Evolutionary conservation across 2,797 vertebrate genomes (phyloP).

Genomic region (Neosalanx taihuensis): DNA sequence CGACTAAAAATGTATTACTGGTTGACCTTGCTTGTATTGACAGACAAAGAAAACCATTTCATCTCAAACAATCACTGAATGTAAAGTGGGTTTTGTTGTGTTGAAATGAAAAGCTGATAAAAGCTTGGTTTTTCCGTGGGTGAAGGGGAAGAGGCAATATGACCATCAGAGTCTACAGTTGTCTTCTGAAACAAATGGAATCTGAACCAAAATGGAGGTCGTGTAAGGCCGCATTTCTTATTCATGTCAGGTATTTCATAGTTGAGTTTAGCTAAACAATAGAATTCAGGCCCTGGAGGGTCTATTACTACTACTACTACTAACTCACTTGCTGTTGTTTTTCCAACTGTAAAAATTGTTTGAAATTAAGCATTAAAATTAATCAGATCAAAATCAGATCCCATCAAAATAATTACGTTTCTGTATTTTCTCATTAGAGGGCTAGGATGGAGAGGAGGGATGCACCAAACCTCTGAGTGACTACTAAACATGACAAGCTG

Average conservation of each 20-base stretch:
- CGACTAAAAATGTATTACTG: slow-evolving; percentile 42
- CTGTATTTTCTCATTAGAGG: slow-evolving; percentile 33
- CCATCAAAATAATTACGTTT: background rate
- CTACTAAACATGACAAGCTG: slow-evolving; percentile 44
- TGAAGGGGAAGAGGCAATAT: slow-evolving; percentile 2
- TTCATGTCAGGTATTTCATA: slow-evolving; percentile 46
- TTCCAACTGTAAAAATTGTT: background rate
- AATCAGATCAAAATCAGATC: no score
- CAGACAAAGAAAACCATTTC: slow-evolving; percentile 47
- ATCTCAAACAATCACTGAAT: slow-evolving; percentile 44
- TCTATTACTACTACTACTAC: slow-evolving; percentile 9
- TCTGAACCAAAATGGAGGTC: slow-evolving; percentile 25
- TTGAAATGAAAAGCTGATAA: slow-evolving; percentile 52
- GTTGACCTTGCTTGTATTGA: slow-evolving; percentile 59
- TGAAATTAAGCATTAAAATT: background rate
- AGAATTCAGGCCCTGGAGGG: background rate
- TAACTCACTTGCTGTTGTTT: slow-evolving; percentile 6
- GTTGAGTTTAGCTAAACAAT: slow-evolving; percentile 26
- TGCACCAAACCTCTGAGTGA: slow-evolving; percentile 42
- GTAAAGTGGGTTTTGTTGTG: slow-evolving; percentile 37
- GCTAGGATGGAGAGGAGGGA: slow-evolving; percentile 44
- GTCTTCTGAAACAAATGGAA: slow-evolving; percentile 16
- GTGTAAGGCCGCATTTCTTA: slow-evolving; percentile 40
- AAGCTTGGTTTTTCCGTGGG: slow-evolving; percentile 37
- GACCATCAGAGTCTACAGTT: slow-evolving; percentile 4